phyloP scores from a whole-genome alignment of 2,113 vertebrate species.

The Tamias sibiricus region DNA sequence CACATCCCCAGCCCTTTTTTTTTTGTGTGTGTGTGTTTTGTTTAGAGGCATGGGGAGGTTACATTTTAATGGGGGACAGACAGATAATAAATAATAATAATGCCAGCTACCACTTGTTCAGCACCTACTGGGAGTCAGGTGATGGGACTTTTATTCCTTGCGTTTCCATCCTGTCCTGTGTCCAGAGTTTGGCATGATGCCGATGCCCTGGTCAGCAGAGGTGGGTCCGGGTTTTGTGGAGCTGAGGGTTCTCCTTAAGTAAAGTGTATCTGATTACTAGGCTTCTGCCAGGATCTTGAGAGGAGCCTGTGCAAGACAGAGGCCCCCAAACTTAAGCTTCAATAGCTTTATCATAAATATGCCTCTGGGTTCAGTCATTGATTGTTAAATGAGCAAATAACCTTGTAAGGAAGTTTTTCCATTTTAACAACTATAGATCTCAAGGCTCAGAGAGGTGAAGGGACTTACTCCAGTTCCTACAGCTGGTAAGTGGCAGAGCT shows the following conservation, averaged over 20 bases:
- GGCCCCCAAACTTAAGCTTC: too few species aligned
- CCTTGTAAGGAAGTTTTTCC: neutral
- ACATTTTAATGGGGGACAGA: neutral
- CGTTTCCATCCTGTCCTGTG: fast-evolving
- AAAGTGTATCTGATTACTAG: neutral
- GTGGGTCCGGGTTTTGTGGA: neutral
- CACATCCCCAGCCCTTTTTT: too few species aligned
- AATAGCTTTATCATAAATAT: fast-evolving
- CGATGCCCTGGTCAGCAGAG: neutral
- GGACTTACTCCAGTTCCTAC: neutral
- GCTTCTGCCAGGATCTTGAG: neutral
- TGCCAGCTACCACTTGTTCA: too few species aligned
- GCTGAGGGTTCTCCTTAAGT: neutral
- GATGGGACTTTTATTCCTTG: neutral
- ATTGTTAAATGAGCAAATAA: neutral
- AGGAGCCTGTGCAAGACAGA: neutral
- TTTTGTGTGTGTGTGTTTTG: too few species aligned
- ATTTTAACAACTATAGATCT: neutral
- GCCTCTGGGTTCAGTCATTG: neutral
- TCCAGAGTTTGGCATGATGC: neutral
- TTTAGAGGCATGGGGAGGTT: neutral
- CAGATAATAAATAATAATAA: neutral
- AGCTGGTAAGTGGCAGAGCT: neutral
- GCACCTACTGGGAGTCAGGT: neutral
- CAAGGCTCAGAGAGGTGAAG: neutral